Percentiles rank a stretch among this genome's conserved stretches.
phyloP scores from a whole-genome alignment of 2,113 vertebrate species.

The Balaenoptera acutorostrata region DNA sequence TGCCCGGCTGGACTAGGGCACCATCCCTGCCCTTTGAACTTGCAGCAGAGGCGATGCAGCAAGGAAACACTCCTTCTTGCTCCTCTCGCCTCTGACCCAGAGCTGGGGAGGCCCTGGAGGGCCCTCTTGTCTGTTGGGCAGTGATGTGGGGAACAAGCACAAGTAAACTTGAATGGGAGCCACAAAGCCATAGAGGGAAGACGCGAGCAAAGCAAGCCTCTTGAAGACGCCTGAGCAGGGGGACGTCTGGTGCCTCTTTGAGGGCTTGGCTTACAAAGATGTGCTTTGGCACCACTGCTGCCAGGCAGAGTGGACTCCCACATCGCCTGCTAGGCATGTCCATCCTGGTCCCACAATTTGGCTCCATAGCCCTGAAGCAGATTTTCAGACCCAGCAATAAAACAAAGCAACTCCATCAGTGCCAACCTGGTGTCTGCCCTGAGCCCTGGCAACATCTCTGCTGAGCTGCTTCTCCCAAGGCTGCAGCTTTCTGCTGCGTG shows the following conservation, averaged over 20 bases:
- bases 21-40: not conserved
- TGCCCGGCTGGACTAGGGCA: not conserved
- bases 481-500: not conserved
- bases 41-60: not conserved
- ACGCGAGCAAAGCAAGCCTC: not conserved
- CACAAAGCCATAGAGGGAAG: not conserved
- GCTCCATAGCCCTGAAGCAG: not conserved
- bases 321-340: fast-evolving
- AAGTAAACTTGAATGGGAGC: not conserved
- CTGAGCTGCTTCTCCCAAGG: not conserved
- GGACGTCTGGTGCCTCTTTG: fast-evolving
- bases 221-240: fast-evolving
- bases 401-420: not conserved
- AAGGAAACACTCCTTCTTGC: not conserved
- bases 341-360: not conserved
- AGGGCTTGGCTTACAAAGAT: fast-evolving
- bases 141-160: not conserved
- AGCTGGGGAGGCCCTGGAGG: not conserved
- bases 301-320: fast-evolving
- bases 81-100: not conserved
- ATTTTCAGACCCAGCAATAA: not conserved
- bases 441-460: not conserved
- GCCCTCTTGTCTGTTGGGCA: not conserved
- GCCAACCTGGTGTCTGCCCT: not conserved
- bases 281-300: not conserved